These are phyloP conservation scores for Dioctria rufipes DNA, from an alignment of 2,888 invertebrate species.

Conservation along the genomic window DNA sequence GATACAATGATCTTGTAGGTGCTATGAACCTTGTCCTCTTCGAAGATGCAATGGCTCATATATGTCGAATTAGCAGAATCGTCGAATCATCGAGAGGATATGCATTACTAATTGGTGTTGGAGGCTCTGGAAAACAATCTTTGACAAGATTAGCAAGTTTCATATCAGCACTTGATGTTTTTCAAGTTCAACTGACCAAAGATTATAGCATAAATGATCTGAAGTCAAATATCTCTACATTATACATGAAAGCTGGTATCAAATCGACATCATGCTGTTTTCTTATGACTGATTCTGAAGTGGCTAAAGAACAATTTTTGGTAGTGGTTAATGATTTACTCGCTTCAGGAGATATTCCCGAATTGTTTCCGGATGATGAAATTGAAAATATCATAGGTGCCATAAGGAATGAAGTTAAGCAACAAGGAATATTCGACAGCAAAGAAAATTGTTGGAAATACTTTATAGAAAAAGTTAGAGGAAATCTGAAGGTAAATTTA, in stretches of 20 bases:
- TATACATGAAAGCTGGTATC: slow-evolving; percentile 91
- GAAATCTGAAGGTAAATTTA: slow-evolving; percentile 76
- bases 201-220: slow-evolving; percentile 89
- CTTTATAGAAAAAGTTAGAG: slow-evolving; percentile 91
- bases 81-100: slow-evolving; percentile 93
- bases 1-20: slow-evolving; percentile 91
- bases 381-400: slow-evolving; percentile 87
- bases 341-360: slow-evolving; percentile 94
- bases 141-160: slow-evolving; percentile 90
- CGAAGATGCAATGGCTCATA: slow-evolving; percentile 94
- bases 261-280: slow-evolving; percentile 90
- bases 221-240: slow-evolving; percentile 79
- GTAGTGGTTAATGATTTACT: slow-evolving; percentile 94
- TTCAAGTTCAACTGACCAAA: slow-evolving; percentile 92
- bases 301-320: slow-evolving; percentile 91
- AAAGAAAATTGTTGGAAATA: slow-evolving; percentile 96
- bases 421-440: slow-evolving; percentile 85
- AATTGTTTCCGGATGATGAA: slow-evolving; percentile 92
- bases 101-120: slow-evolving; percentile 92
- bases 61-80: slow-evolving; percentile 93
- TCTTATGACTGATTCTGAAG: slow-evolving; percentile 93
- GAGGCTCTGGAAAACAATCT: slow-evolving; percentile 96
- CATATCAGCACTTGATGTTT: slow-evolving; percentile 92
- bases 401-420: slow-evolving; percentile 85
- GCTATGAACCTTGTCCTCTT: slow-evolving; percentile 96